A percentile compares a stretch with the other conserved stretches of the same genome.
Conservation (phyloP, 2,888 invertebrate genomes). For the Mycalesis mineus region DNA sequence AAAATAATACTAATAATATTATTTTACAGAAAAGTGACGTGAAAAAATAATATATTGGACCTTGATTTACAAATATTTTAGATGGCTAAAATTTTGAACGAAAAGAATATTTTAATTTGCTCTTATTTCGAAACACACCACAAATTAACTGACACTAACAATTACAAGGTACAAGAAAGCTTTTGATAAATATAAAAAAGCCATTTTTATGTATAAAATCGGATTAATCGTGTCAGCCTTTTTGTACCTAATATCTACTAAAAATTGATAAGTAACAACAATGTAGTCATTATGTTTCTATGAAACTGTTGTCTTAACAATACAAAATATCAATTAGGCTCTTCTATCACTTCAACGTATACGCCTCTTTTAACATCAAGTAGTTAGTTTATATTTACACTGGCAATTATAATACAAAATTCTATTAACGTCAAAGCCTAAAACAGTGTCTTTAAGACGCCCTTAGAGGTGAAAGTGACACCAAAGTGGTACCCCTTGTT, state of each 20-base stretch:
- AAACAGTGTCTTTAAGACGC: constrained; percentile 56
- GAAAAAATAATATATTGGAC: constrained; percentile 47
- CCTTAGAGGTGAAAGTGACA: constrained; percentile 37
- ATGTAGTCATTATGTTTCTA: constrained; percentile 69
- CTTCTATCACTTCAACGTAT: constrained; percentile 75
- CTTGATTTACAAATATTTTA: constrained; percentile 37
- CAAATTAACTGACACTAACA: constrained; percentile 22
- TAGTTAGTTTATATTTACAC: constrained; percentile 47
- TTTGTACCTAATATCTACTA: constrained; percentile 71
- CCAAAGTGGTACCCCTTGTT: constrained; percentile 24
- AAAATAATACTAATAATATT: constrained; percentile 20
- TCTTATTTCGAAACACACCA: neutral
- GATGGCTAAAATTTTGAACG: neutral
- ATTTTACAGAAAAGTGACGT: constrained; percentile 28
- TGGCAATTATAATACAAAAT: constrained; percentile 32
- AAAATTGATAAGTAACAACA: constrained; percentile 72
- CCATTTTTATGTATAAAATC: constrained; percentile 48
- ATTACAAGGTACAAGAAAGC: constrained; percentile 18
- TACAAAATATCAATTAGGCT: constrained; percentile 71
- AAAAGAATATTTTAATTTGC: neutral
- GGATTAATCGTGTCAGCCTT: constrained; percentile 69
- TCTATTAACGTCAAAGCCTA: constrained; percentile 38
- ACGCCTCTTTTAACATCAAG: constrained; percentile 54
- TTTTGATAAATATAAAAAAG: constrained; percentile 22
- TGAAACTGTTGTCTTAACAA: constrained; percentile 70